Evolutionary conservation across 2,888 invertebrate species (phyloP), one percentile per base, ranked within the genome.

Genomic region (Patella ulyssiponensis): DNA sequence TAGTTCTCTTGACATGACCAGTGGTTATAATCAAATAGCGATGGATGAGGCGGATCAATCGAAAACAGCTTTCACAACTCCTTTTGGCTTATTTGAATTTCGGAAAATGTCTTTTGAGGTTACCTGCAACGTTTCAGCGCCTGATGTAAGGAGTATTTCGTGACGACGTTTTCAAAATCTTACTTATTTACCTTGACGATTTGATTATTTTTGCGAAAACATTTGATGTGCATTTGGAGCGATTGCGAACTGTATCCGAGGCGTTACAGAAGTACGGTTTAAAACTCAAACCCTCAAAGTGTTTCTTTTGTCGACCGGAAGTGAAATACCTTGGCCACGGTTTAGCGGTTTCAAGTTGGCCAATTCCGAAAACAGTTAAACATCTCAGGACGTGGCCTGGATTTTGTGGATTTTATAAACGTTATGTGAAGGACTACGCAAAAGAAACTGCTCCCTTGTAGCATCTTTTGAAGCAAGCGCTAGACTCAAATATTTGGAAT

Each of bases 21-120:
- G 27, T 15, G 79, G 76, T 51, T 79, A 76, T 27, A 72, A 76
- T 56, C 76, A 79, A 64, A 69, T 76, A 12, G 73, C 69, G 20
- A 72, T 79, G 69, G 76, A 76, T 23, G 70, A 69, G 17, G 17
- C 44, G 54, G 76, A 79, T 52, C 69, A 70, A 7, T 70, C 69
- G 23, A 76, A 76, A 23, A 79, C 79, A 15, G 79, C 73, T 44
- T 76, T 79, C 52, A 58, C 64, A 2, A 79, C 79, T 12, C 73
- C 74, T n/a, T 71, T 79, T 20, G 77, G 81, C n/a, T 71, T 77
- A 14, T 79, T 72, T 69, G 81, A 81, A 73, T 79, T 70, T 51
- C 51, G 56, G 7, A 64, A 77, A 12, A 79, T 81, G 81, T 73
- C 79, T 3, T 79, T 81, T 23, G 79, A 75, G 9, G 33, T 81